Conservation (phyloP, 2,113 vertebrate species). For the Camelus dromedarius region DNA sequence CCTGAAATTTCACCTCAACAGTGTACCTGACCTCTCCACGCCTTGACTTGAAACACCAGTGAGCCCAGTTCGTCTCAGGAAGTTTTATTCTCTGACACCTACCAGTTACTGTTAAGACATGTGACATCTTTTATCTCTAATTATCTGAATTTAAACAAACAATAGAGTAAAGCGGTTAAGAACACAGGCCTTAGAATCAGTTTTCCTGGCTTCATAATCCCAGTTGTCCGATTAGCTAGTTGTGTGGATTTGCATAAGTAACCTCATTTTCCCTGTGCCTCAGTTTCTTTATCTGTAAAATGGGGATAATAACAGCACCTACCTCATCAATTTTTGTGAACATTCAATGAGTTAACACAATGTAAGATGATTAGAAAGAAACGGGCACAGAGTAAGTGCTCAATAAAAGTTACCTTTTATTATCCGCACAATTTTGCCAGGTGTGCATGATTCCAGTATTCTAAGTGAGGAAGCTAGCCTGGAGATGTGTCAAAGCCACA, state of each 20-base stretch:
- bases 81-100: not conserved
- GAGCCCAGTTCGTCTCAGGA: not conserved
- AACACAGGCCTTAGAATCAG: not conserved
- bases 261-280: not conserved
- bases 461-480: not conserved
- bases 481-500: not conserved
- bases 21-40: not conserved
- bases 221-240: not conserved
- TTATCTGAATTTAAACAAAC: not conserved
- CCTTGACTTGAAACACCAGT: not conserved
- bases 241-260: not conserved
- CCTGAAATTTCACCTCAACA: not conserved
- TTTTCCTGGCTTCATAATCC: not conserved
- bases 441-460: not conserved
- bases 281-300: too few relatives aligned
- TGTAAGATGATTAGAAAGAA: not conserved
- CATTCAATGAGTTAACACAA: conserved; percentile 24
- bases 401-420: not conserved
- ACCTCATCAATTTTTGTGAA: not conserved
- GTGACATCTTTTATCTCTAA: not conserved
- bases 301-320: too few relatives aligned
- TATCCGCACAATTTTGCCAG: not conserved
- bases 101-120: not conserved
- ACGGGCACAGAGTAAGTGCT: not conserved
- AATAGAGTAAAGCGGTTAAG: not conserved